A percentile compares a stretch with the other conserved stretches of the same genome.
phyloP scores from a whole-genome alignment of 2,113 vertebrate species.

The Phodopus roborovskii region DNA sequence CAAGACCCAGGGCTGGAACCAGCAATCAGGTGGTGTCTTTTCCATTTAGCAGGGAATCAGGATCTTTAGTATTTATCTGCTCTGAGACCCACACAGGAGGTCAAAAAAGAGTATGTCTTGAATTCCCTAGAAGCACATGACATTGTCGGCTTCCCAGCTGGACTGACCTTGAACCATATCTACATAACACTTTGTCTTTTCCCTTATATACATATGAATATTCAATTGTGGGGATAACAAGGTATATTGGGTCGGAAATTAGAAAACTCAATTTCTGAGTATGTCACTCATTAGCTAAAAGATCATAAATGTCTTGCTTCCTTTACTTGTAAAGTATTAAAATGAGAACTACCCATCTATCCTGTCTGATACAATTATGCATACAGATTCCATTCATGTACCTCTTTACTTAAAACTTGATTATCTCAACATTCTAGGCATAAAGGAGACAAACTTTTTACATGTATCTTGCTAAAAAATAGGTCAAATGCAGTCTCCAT shows the following conservation, averaged over 20 bases:
- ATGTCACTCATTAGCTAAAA: not conserved
- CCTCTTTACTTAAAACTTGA: not conserved
- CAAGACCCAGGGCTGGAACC: not conserved
- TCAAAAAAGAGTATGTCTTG: not conserved
- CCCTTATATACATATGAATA: not conserved
- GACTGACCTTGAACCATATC: not conserved
- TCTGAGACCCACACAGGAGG: slow-evolving; percentile 15
- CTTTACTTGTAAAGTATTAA: slow-evolving; percentile 1
- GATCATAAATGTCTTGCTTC: not conserved
- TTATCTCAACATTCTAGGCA: not conserved
- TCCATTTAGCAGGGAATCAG: not conserved
- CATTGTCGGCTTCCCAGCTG: not conserved
- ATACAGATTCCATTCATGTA: not conserved
- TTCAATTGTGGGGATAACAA: not conserved
- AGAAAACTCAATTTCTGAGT: slow-evolving; percentile 7
- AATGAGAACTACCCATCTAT: not conserved
- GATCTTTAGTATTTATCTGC: not conserved
- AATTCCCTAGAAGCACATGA: not conserved
- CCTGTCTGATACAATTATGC: not conserved
- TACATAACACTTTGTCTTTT: not conserved
- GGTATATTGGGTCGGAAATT: not conserved
- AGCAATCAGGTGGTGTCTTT: not conserved
- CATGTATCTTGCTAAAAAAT: not conserved
- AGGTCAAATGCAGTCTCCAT: not conserved
- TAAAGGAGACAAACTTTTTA: slow-evolving; percentile 13